These are phyloP conservation scores for Cephus runcator DNA, from an alignment of 2,888 invertebrate species.

Conservation along the genomic window DNA sequence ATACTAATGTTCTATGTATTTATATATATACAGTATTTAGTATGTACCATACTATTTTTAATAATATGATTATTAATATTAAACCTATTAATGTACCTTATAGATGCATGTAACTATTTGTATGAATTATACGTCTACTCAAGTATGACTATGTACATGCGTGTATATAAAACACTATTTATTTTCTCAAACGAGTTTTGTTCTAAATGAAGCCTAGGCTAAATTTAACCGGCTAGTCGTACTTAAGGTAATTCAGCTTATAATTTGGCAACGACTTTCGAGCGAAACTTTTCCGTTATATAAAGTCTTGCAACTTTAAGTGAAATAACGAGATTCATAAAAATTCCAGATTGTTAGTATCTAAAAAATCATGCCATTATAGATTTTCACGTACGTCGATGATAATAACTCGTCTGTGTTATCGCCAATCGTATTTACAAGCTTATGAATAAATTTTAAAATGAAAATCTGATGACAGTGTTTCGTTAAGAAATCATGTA, in stretches of 20 bases:
- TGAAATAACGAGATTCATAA: background rate
- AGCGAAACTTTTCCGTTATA: background rate
- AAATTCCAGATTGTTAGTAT: background rate
- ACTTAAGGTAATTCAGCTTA: background rate
- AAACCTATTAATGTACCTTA: background rate
- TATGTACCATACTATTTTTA: background rate
- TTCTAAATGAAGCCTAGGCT: background rate
- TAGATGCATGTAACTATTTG: background rate
- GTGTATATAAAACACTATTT: background rate
- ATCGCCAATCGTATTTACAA: background rate
- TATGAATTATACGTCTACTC: background rate
- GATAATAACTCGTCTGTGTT: background rate
- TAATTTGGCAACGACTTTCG: conserved; percentile 3
- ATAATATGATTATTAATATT: background rate
- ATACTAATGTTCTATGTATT: conserved; percentile 11
- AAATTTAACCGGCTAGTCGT: background rate
- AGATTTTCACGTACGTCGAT: background rate
- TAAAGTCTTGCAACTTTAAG: background rate
- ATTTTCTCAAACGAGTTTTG: background rate
- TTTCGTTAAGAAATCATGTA: background rate
- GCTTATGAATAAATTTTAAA: background rate
- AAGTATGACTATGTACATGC: background rate
- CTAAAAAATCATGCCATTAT: background rate
- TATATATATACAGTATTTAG: conserved; percentile 15
- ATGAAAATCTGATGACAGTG: background rate